These are phyloP conservation scores for Dasysyrphus tricinctus DNA, from an alignment of 2,888 invertebrate genomes.

Conservation along the genomic window DNA sequence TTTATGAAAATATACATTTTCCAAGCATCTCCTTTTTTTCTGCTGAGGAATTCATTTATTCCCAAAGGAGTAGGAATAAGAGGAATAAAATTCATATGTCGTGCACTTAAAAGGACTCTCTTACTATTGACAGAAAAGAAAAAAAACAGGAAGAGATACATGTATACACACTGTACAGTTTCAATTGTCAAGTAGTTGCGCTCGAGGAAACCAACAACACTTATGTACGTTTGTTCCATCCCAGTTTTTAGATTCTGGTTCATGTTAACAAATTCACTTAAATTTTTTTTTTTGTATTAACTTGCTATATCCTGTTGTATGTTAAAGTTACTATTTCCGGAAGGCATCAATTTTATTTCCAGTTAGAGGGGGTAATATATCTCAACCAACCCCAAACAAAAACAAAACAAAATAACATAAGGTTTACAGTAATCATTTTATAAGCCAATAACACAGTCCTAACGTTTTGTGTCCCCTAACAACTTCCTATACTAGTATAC, in stretches of 20 bases:
- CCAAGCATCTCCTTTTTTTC: not conserved
- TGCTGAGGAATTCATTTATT: constrained; percentile 14
- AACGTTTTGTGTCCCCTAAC: no score
- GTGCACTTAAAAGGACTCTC: constrained; percentile 11
- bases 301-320: not conserved
- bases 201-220: constrained; percentile 30
- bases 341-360: not conserved
- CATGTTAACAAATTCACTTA: constrained; percentile 60
- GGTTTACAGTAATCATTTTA: no score
- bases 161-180: not conserved
- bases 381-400: not conserved
- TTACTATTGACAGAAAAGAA: not conserved
- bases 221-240: constrained; percentile 22
- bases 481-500: no score
- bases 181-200: constrained; percentile 31
- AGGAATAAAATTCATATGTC: constrained; percentile 10
- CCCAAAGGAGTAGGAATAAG: not conserved
- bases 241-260: constrained; percentile 19
- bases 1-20: constrained; percentile 7
- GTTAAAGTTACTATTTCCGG: not conserved
- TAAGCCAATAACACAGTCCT: no score
- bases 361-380: not conserved
- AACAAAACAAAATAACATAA: no score
- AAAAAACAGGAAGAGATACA: constrained; percentile 1
- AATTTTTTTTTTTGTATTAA: not conserved